These are phyloP conservation scores for Aegithalos caudatus DNA, from an alignment of 2,113 vertebrate species.

Conservation along the genomic window DNA sequence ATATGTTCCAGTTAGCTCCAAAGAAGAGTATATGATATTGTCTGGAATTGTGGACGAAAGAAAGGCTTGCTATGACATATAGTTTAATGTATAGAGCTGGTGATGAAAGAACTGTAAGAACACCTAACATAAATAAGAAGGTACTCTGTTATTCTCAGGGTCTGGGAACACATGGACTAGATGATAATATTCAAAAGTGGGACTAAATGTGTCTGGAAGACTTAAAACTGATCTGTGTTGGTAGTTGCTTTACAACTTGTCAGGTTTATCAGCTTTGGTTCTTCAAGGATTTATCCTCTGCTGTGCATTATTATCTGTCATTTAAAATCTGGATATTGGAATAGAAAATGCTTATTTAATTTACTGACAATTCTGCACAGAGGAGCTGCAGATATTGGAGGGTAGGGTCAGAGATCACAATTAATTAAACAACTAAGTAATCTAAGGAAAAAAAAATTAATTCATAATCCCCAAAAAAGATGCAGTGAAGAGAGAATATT, in stretches of 20 bases:
- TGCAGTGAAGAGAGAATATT: background rate
- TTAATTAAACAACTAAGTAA: background rate
- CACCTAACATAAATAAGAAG: background rate
- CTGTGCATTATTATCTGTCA: background rate
- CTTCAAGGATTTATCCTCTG: background rate
- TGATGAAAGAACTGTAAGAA: background rate
- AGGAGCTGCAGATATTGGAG: background rate
- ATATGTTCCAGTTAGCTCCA: background rate
- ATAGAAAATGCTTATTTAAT: background rate
- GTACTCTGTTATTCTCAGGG: background rate
- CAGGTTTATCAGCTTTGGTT: background rate
- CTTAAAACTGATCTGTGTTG: background rate
- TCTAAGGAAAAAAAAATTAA: background rate
- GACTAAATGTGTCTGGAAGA: background rate
- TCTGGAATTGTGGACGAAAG: background rate
- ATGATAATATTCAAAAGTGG: background rate
- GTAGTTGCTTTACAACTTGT: background rate
- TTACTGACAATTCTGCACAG: background rate
- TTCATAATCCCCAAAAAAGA: background rate
- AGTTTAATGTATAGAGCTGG: background rate
- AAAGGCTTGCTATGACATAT: background rate
- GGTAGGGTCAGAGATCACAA: background rate
- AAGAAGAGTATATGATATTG: background rate
- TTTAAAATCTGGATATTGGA: background rate
- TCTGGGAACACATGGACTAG: background rate